These are phyloP conservation scores for Allacma fusca DNA, from an alignment of 2,888 invertebrate species.

Conservation along the genomic window DNA sequence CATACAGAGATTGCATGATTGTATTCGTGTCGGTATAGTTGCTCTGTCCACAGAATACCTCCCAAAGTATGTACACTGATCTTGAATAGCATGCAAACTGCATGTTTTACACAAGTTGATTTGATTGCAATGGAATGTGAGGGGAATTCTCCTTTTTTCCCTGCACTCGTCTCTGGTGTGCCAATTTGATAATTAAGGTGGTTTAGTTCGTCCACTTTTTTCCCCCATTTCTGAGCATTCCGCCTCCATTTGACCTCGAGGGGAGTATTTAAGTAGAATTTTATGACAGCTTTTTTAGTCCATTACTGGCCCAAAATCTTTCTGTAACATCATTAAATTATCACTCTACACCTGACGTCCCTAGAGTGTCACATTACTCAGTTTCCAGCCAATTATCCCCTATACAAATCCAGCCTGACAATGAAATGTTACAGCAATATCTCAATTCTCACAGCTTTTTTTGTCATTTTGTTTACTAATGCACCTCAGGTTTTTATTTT, in stretches of 20 bases:
- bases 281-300: neutral
- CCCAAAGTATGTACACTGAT: neutral
- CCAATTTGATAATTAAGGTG: constrained; percentile 31
- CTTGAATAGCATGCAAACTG: neutral
- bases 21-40: too few species aligned
- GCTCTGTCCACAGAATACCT: too few species aligned
- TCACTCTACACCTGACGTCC: neutral
- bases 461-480: too few species aligned
- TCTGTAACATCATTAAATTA: neutral
- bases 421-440: too few species aligned
- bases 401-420: neutral
- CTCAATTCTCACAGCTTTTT: too few species aligned
- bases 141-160: constrained; percentile 24
- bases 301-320: neutral
- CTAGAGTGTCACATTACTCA: neutral
- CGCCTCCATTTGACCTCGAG: constrained; percentile 32
- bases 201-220: constrained; percentile 4
- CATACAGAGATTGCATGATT: too few species aligned
- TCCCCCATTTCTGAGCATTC: neutral
- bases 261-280: neutral
- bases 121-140: constrained; percentile 7
- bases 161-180: neutral
- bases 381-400: neutral
- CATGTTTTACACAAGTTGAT: neutral
- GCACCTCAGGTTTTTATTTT: too few species aligned